phyloP scores from a whole-genome alignment of 2,797 vertebrate species.

The Liparis tanakae region DNA sequence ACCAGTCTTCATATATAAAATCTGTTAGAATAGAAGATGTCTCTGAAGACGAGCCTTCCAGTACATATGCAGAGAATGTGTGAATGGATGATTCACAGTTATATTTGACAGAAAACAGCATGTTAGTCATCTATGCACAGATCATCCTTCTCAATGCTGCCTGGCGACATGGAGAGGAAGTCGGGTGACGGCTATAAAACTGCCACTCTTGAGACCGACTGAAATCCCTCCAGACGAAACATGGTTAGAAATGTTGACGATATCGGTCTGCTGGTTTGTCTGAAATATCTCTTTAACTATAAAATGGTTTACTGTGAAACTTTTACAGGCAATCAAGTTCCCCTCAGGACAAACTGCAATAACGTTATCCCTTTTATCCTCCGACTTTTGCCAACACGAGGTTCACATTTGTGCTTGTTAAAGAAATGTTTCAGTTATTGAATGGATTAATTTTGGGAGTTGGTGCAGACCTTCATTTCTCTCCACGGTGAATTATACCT shows the following conservation, averaged over 20 bases:
- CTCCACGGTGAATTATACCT: too few species aligned
- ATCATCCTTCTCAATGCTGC: conserved; percentile 14
- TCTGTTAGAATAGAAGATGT: neutral
- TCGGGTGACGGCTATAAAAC: conserved; percentile 6
- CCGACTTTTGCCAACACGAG: neutral
- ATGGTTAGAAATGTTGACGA: neutral
- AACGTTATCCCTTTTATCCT: neutral
- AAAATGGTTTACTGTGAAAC: neutral
- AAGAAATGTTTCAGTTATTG: neutral
- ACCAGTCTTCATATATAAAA: conserved; percentile 1
- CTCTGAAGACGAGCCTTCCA: neutral
- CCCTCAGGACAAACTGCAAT: neutral
- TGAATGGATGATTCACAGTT: conserved; percentile 32
- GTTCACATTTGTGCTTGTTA: conserved; percentile 1
- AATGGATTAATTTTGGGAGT: neutral
- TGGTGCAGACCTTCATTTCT: neutral
- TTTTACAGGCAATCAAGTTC: neutral
- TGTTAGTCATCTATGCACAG: conserved; percentile 42
- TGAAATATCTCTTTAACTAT: neutral
- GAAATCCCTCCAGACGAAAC: too few species aligned
- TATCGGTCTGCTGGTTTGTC: neutral
- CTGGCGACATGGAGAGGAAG: conserved; percentile 10
- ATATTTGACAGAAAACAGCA: conserved; percentile 27
- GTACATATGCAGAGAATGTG: conserved; percentile 7
- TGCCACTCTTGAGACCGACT: conserved; percentile 5